These are phyloP conservation scores for Lanius collurio DNA, from an alignment of 2,113 vertebrate genomes.

Conservation along the genomic window DNA sequence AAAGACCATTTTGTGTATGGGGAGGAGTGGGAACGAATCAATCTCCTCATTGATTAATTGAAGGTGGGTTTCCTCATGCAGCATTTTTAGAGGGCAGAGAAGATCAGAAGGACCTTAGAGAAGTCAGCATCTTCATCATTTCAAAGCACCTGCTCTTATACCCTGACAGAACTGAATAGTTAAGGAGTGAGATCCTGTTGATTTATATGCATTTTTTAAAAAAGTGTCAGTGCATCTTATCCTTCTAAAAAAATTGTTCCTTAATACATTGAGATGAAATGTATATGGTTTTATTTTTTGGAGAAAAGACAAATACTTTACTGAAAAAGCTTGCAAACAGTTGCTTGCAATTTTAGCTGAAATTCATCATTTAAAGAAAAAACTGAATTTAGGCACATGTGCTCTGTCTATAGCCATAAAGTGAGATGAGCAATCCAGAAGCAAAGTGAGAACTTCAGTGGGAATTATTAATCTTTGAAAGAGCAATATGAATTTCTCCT, in stretches of 20 bases:
- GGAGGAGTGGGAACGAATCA: neutral
- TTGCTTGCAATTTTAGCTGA: neutral
- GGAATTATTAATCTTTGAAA: neutral
- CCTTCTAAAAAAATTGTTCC: neutral
- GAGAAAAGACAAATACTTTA: neutral
- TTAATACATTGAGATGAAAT: neutral
- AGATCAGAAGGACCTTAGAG: conserved; percentile 37
- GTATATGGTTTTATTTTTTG: neutral
- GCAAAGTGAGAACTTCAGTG: neutral
- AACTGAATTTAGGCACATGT: neutral
- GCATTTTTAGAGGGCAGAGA: conserved; percentile 55
- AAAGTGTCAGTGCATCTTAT: neutral
- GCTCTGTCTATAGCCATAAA: neutral
- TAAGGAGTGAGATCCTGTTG: neutral
- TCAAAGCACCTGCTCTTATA: neutral
- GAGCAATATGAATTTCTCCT: neutral
- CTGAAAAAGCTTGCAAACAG: neutral
- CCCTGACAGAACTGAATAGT: neutral
- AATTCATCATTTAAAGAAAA: neutral
- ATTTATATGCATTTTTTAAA: neutral
- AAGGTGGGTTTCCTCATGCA: neutral
- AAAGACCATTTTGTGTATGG: neutral
- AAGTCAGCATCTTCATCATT: neutral
- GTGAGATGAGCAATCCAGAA: neutral
- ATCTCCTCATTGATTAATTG: conserved; percentile 15